Conservation (phyloP, 2,113 vertebrate species). For the Agapornis roseicollis region DNA sequence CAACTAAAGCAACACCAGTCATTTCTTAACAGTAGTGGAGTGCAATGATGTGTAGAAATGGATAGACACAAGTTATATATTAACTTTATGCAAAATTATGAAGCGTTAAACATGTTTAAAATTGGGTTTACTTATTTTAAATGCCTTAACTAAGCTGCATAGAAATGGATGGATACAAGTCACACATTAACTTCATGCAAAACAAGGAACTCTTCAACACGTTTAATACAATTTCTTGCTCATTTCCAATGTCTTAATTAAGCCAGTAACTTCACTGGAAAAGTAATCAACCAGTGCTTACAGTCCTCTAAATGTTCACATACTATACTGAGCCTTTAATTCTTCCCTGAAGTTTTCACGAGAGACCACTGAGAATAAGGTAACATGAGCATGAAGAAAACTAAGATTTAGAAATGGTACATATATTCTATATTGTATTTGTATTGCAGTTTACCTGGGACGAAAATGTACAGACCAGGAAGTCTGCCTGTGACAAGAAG, state of each 20-base stretch:
- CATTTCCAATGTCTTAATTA: constrained; percentile 10
- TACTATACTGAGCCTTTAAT: neutral
- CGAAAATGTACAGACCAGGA: constrained; percentile 97
- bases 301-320: neutral
- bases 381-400: neutral
- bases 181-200: neutral
- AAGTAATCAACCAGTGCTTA: neutral
- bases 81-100: neutral
- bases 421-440: neutral
- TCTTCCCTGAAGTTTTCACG: neutral
- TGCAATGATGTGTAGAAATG: neutral
- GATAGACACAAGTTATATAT: neutral
- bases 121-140: constrained; percentile 29
- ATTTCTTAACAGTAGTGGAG: neutral
- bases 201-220: neutral
- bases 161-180: neutral
- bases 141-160: neutral
- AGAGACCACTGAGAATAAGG: neutral
- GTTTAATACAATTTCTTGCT: constrained; percentile 3
- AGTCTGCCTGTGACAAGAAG: constrained; percentile 97
- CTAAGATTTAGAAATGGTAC: neutral
- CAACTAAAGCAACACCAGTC: neutral
- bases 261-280: neutral
- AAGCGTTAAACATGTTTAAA: neutral
- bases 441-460: constrained; percentile 84